Conservation (phyloP, 1,140 invertebrate genomes). For the Anthonomus grandis region DNA sequence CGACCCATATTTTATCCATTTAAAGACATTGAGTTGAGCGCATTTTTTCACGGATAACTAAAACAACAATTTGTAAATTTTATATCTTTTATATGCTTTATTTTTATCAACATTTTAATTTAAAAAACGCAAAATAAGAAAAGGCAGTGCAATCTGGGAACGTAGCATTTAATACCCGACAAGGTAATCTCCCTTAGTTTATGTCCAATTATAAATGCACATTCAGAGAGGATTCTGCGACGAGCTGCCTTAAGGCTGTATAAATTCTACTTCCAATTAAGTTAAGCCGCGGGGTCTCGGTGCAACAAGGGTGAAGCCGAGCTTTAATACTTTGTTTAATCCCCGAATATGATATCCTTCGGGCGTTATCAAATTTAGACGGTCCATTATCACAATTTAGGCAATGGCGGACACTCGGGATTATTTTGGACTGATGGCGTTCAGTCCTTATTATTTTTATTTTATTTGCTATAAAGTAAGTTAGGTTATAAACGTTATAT, state of each 20-base stretch:
- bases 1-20: too few species aligned
- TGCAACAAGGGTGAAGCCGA: constrained; percentile 40
- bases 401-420: constrained; percentile 39
- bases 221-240: constrained; percentile 28
- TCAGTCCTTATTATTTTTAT: too few species aligned
- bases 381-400: constrained; percentile 47
- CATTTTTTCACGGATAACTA: too few species aligned
- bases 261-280: constrained; percentile 41
- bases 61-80: too few species aligned
- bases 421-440: too few species aligned
- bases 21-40: too few species aligned
- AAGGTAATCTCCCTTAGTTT: constrained; percentile 25
- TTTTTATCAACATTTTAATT: too few species aligned
- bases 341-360: constrained; percentile 44
- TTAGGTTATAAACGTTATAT: not conserved
- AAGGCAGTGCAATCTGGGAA: not conserved
- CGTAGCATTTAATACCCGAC: constrained; percentile 5
- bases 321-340: constrained; percentile 43
- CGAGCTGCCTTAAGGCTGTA: constrained; percentile 34
- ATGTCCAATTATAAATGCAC: constrained; percentile 29
- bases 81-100: too few species aligned
- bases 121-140: too few species aligned
- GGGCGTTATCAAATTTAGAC: constrained; percentile 44
- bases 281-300: constrained; percentile 32
- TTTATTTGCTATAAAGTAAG: too few species aligned